Evolutionary conservation across 2,797 vertebrate genomes (phyloP), one percentile per base, ranked within the genome.

Genomic region (Miichthys miiuy): DNA sequence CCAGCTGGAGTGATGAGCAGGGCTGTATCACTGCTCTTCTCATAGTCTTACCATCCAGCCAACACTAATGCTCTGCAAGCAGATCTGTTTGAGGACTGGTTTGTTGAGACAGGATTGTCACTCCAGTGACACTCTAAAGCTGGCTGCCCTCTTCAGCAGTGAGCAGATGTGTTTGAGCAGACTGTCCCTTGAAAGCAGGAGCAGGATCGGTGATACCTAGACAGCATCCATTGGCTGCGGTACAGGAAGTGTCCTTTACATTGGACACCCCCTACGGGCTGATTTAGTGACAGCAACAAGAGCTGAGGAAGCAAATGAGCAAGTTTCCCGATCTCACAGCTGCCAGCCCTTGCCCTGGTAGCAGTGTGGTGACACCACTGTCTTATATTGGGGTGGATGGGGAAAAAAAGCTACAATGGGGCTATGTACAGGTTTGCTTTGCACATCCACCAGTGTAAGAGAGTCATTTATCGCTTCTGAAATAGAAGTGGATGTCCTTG

Each of bases 231-330:
- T 11, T 79, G 55, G 47, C 69, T 60, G 11, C 13, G 2, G 48
- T 27, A 62, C 71, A 82, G 46, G 50, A 75, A 63, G 73, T 81
- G 68, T 60, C 76, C 73, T 83, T 89, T 85, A 67, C 25, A 76
- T 69, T 63, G 18, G 21, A 57, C 18, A 10, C 42, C 10, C 75
- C 23, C 54, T 44, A 17, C 10, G 57, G 80, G 64, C 66, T 68
- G 52, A 70, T 72, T 61, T 73, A 17, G 38, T 65, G 66, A 77
- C 77, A 82, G 56, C 63, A 66, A 44, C 12, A 55, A 54, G 52
- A 77, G 66, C 72, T 11, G 30, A 66, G 64, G 70, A 69, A 71
- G 67, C 67, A 67, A 75, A 82, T 75, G 27, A 76, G 70, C 41
- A 74, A 48, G 68, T 16, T 41, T 21, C 77, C 56, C 63, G 72